Conservation (phyloP, 2,888 invertebrate species). For the Eupeodes luniger region DNA sequence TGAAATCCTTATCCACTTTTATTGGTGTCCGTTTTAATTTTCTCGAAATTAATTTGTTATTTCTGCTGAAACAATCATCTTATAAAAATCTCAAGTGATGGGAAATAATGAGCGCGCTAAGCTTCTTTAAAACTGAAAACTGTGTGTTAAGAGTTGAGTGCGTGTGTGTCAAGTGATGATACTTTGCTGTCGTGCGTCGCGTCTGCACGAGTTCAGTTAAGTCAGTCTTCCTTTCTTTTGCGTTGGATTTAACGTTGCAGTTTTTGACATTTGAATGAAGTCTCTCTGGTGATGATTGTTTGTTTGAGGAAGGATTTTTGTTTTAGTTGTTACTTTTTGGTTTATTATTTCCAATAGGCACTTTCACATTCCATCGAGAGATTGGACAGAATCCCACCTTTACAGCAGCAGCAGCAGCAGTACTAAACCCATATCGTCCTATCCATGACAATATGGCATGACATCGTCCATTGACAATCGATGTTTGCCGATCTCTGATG, state of each 20-base stretch:
- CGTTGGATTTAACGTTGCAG: not conserved
- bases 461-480: slow-evolving; percentile 38
- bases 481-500: slow-evolving; percentile 40
- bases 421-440: not conserved
- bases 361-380: slow-evolving; percentile 55
- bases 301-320: slow-evolving; percentile 25
- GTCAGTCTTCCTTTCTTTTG: not conserved
- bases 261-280: slow-evolving; percentile 56
- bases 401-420: slow-evolving; percentile 2
- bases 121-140: slow-evolving; percentile 14
- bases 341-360: slow-evolving; percentile 4
- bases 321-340: not conserved
- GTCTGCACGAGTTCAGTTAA: not conserved
- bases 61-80: slow-evolving; percentile 71
- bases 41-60: slow-evolving; percentile 69
- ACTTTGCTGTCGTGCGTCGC: slow-evolving; percentile 43
- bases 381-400: slow-evolving; percentile 3
- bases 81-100: slow-evolving; percentile 39
- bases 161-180: slow-evolving; percentile 59
- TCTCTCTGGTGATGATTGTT: slow-evolving; percentile 5
- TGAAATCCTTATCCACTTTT: slow-evolving; percentile 50
- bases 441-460: slow-evolving; percentile 21
- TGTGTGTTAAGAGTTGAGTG: slow-evolving; percentile 13
- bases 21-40: slow-evolving; percentile 54
- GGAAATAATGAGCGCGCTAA: slow-evolving; percentile 49